phyloP scores from a whole-genome alignment of 2,888 invertebrate genomes.

The Pelosia muscerda region DNA sequence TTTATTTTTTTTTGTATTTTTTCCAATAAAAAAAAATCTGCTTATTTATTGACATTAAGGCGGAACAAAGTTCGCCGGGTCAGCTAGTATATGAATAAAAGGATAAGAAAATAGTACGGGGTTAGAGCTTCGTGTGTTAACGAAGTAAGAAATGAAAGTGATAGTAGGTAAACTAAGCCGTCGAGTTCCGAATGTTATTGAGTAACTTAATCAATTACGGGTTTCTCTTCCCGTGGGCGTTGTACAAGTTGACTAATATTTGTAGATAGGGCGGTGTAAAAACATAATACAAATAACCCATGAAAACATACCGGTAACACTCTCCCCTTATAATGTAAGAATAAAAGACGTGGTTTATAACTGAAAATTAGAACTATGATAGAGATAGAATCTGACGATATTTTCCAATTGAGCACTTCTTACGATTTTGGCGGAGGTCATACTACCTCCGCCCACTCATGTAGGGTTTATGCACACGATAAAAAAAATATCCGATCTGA shows the following conservation, averaged over 20 bases:
- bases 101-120: background rate
- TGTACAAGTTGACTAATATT: background rate
- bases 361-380: no score
- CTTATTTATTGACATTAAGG: no score
- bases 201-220: conserved; percentile 4
- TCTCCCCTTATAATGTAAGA: background rate
- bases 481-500: no score
- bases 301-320: background rate
- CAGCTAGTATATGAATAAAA: no score
- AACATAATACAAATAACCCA: background rate
- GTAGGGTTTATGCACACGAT: no score
- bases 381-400: no score
- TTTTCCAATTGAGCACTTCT: no score
- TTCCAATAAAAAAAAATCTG: no score
- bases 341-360: background rate
- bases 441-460: no score
- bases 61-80: no score
- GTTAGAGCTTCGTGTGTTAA: background rate
- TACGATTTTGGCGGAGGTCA: no score
- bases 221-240: background rate
- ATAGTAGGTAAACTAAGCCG: background rate
- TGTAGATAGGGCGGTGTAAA: background rate
- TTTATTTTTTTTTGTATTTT: no score
- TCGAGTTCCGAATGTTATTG: background rate
- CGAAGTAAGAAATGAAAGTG: background rate